phyloP scores from a whole-genome alignment of 2,797 vertebrate species.

The Ctenopoma multispine region DNA sequence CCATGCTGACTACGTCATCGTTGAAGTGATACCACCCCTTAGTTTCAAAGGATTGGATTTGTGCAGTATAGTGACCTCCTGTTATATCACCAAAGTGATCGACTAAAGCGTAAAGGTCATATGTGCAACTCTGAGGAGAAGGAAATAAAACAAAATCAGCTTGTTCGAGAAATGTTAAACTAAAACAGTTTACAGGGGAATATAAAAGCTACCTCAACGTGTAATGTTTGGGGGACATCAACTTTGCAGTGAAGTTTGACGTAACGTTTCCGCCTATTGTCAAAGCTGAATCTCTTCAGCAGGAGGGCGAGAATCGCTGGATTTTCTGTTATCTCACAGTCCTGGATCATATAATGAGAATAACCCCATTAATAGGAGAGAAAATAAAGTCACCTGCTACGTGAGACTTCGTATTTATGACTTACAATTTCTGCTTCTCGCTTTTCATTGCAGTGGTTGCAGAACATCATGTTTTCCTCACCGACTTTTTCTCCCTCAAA shows the following conservation, averaged over 20 bases:
- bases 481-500: conserved; percentile 56
- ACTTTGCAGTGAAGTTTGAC: conserved; percentile 72
- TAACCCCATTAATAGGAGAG: background rate
- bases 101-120: conserved; percentile 79
- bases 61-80: conserved; percentile 78
- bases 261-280: conserved; percentile 45
- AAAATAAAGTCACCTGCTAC: accelerated
- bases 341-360: conserved; percentile 50
- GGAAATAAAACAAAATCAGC: background rate
- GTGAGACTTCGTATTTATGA: background rate
- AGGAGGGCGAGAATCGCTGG: conserved; percentile 79
- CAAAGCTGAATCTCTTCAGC: conserved; percentile 82
- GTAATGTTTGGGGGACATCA: conserved; percentile 66
- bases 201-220: conserved; percentile 21
- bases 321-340: conserved; percentile 50
- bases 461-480: conserved; percentile 77
- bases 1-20: conserved; percentile 65
- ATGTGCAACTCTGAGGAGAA: conserved; percentile 52
- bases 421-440: conserved; percentile 74
- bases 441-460: conserved; percentile 67
- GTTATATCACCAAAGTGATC: conserved; percentile 73
- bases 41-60: conserved; percentile 75
- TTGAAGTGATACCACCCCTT: conserved; percentile 78
- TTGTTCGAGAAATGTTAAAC: accelerated
- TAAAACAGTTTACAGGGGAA: accelerated